Evolutionary conservation across 35 echinoderm and acorn worm species (phyloP), one percentile per base, ranked within the genome.

Genomic region (Ophiothrix spiculata): DNA sequence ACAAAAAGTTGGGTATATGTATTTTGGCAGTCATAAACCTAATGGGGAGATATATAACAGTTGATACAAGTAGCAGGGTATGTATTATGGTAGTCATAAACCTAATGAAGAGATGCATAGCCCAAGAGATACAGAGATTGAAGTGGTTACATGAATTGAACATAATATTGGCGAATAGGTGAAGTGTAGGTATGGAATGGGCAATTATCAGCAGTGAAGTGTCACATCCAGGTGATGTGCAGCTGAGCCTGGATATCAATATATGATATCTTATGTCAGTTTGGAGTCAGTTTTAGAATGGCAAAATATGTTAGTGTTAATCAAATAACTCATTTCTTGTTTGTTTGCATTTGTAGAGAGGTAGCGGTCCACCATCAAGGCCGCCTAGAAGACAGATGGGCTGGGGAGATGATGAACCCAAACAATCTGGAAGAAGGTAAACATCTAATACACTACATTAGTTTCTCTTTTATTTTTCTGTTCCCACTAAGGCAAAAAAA

Each of bases 381-480:
- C 93, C 93, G 38, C 75, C 88, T 0, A 90, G 93, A 56, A 84
- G 89, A 85, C 93, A 95, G 76, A 90, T 83, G 77, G 93, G 93
- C 36, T 95, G 93, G 93, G 93, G 89, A 21, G 89, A 95, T 56
- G 93, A 95, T n/a, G 31, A 54, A 31, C 25, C 84, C 41, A 90
- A 95, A 63, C 76, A 84, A 34, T 75, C 36, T 35, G 76, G 35
- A 31, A 91, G 39, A n/a, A n/a, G n/a, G n/a, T n/a, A n/a, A n/a
- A n/a, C n/a, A n/a, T n/a, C n/a, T n/a, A n/a, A n/a, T n/a, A n/a
- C n/a, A n/a, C n/a, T n/a, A n/a, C n/a, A n/a, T n/a, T n/a, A n/a
- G n/a, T n/a, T n/a, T n/a, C n/a, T n/a, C n/a, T n/a, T n/a, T n/a
- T n/a, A n/a, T n/a, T n/a, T n/a, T n/a, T n/a, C n/a, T n/a, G n/a